Base-by-base conservation (phyloP, 2,888 invertebrate genomes). In the Mactromeris polynyma region DNA sequence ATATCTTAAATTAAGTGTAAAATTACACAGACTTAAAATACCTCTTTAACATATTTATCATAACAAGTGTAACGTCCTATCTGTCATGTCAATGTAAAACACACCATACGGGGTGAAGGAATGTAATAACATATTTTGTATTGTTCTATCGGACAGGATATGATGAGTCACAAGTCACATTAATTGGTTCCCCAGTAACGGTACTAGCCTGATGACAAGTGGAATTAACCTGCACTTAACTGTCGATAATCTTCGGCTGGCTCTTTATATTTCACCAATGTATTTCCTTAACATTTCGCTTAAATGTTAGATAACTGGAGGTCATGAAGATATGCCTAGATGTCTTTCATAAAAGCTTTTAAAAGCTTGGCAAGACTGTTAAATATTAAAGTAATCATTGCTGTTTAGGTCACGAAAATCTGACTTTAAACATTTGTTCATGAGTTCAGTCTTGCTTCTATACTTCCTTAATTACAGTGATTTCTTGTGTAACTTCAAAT, bases 151-250 rank as follows among this genome's bases (percentile, higher is more conserved):
- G 4, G 26, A 64, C 58, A 64, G 11, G 58, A 64, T 26, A 26
- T 64, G n/a, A n/a, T 73, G 73, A 73, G 73, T 73, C 73, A 73
- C 77, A 33, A 77, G 77, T 40, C 38, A 73, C 84, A 84, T 84
- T 54, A 78, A 54, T 84, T 19, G 36, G 86, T 90, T 80, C 69
- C 90, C 80, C 33, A 54, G 90, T 85, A 79, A 88, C 86, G 36
- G 11, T 73, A 85, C 6, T 42, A 84, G 80, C 64, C 81, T 88
- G 86, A 82, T 88, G 90, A 88, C 88, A 90, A 88, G 73, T 36
- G 40, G 87, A 51, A 90, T 90, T 90, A 90, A 90, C 90, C 90
- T 38, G 79, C 87, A 90, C 90, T 90, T 90, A 89, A 90, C 88
- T 84, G 78, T 78, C 83, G 86, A 86, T 90, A 89, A 90, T 90